These are phyloP conservation scores for Colletes gigas DNA, from an alignment of 1,140 invertebrate species.

Conservation along the genomic window DNA sequence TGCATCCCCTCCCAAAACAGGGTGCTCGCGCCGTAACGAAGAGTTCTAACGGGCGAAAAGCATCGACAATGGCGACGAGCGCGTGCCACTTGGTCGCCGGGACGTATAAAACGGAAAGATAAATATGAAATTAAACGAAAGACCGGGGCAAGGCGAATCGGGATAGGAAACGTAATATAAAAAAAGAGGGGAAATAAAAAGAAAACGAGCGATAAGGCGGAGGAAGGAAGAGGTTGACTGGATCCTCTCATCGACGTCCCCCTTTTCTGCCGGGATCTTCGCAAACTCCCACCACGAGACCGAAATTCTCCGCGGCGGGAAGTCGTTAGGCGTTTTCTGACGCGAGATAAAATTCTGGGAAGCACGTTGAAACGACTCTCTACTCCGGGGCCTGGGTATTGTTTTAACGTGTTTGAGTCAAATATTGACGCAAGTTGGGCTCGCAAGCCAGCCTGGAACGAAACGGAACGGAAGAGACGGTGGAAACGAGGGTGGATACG, in stretches of 20 bases:
- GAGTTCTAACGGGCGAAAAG: background rate
- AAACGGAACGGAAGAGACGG: constrained; percentile 58
- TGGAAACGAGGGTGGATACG: constrained; percentile 24
- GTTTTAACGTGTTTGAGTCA: constrained; percentile 82
- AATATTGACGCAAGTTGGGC: constrained; percentile 81
- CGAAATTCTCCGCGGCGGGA: constrained; percentile 71
- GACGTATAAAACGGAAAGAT: constrained; percentile 10
- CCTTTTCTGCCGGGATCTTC: constrained; percentile 9
- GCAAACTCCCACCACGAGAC: constrained; percentile 48
- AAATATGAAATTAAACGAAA: constrained; percentile 38
- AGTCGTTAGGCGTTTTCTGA: constrained; percentile 77
- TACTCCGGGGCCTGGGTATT: constrained; percentile 78
- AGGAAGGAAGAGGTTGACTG: constrained; percentile 13
- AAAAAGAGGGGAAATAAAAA: background rate
- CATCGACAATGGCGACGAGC: background rate
- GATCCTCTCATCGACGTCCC: constrained; percentile 34
- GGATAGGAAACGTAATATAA: background rate
- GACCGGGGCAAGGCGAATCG: background rate
- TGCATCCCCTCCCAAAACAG: background rate
- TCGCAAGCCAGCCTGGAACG: constrained; percentile 67
- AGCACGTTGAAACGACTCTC: constrained; percentile 77
- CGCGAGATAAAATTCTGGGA: constrained; percentile 80
- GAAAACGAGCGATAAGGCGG: background rate
- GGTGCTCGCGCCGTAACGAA: background rate
- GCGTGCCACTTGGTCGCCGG: constrained; percentile 44